Conservation (phyloP, 2,113 vertebrate genomes). For the Fulica atra region DNA sequence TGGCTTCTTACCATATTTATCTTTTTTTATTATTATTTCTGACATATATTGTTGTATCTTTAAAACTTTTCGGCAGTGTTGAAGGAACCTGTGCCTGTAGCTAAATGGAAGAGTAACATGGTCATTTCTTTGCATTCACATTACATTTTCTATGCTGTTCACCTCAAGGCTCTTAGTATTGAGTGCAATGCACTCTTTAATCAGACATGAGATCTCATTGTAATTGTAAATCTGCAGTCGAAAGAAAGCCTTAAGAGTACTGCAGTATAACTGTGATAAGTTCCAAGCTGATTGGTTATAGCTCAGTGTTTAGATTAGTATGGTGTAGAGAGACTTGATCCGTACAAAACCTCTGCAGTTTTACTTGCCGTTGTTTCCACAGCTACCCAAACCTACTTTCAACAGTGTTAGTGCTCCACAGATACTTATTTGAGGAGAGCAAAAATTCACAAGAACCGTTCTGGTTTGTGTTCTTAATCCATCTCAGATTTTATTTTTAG, state of each 20-base stretch:
- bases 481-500: not conserved
- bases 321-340: not conserved
- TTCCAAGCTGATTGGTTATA: not conserved
- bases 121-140: constrained; percentile 10
- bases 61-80: not conserved
- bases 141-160: not conserved
- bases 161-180: not conserved
- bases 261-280: not conserved
- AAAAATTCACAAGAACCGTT: not conserved
- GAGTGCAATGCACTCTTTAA: constrained; percentile 21
- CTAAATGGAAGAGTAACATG: constrained; percentile 32
- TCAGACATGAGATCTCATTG: constrained; percentile 10
- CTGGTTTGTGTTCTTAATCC: not conserved
- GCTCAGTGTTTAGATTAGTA: not conserved
- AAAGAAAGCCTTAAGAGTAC: not conserved
- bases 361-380: not conserved
- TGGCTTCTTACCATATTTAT: not conserved
- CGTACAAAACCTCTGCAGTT: not conserved
- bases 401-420: not conserved
- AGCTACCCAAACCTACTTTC: not conserved
- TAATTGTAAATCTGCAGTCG: constrained; percentile 26
- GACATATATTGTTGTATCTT: not conserved
- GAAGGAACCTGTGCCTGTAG: not conserved
- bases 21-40: not conserved
- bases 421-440: not conserved